Evolutionary conservation across 2,888 invertebrate genomes (phyloP), one percentile per base, ranked within the genome.

Genomic region (Meiosimyza platycephala): DNA sequence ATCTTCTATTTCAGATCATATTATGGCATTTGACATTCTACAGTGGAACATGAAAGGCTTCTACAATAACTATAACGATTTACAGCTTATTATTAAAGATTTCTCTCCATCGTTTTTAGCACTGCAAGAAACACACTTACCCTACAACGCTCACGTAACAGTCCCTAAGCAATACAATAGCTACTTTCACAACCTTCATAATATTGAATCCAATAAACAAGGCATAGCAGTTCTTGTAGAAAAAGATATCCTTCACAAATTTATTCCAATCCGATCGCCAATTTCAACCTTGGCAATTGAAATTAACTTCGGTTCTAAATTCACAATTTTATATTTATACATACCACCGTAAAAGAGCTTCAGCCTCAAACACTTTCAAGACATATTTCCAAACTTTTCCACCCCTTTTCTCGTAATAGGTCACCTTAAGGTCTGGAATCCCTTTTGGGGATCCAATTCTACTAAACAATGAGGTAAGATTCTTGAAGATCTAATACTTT

Each of bases 11-110:
- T n/a, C n/a, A 22, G 22, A 2, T 22, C 22, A 7, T 7, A 40
- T 7, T 7, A 40, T 40, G 6, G 7, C 40, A 7, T 40, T 40
- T 40, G 40, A 40, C 40, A 40, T 40, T 40, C 40, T 40, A 40
- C 40, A 40, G 40, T 40, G 40, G 40, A 40, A 40, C 7, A 3
- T 40, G 40, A 40, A 40, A 40, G 68, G 52, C 51, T 72, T 72
- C 40, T n/a, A n/a, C n/a, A n/a, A n/a, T n/a, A 72, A 74, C 18
- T 72, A 51, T 60, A 51, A 60, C 11, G 65, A 74, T 16, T 63
- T 69, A 50, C 48, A 72, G 55, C 28, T 68, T 13, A 48, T 74
- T 59, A 74, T 69, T 4, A 74, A 72, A 28, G 65, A 72, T 16
- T 40, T 22, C 22, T 22, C 22, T 22, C 2, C 22, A 22, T 22